These are phyloP conservation scores for Atethmia centrago DNA, from an alignment of 2,888 invertebrate species.

Conservation along the genomic window DNA sequence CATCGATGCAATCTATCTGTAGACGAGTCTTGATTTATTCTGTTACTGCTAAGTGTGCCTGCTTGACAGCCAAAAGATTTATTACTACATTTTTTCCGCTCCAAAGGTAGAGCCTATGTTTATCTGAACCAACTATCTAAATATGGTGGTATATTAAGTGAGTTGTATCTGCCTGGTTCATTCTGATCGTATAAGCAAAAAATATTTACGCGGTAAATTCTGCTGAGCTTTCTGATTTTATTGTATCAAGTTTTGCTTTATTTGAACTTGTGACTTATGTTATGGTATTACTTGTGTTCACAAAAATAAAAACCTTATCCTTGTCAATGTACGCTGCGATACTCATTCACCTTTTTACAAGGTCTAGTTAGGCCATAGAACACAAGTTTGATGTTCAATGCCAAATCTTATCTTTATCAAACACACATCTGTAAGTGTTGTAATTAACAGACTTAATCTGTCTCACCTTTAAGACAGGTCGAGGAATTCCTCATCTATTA, in stretches of 20 bases:
- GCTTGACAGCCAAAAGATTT: conserved; percentile 84
- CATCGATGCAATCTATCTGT: conserved; percentile 77
- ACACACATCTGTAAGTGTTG: neutral
- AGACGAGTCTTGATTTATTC: conserved; percentile 81
- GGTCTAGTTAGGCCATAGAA: too few species aligned
- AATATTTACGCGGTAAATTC: conserved; percentile 21
- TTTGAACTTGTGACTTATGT: neutral
- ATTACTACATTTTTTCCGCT: conserved; percentile 79
- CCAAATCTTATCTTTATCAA: neutral
- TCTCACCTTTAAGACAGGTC: neutral
- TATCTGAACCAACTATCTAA: conserved; percentile 69
- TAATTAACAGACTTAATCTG: neutral
- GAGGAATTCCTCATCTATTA: too few species aligned
- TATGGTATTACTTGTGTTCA: neutral
- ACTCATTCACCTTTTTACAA: too few species aligned
- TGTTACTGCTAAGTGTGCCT: conserved; percentile 78
- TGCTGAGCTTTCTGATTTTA: conserved; percentile 9
- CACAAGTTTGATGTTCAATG: neutral
- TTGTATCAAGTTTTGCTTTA: conserved; percentile 1
- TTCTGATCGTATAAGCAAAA: conserved; percentile 41
- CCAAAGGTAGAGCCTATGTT: conserved; percentile 74
- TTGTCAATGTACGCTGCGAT: too few species aligned
- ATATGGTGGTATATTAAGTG: conserved; percentile 64
- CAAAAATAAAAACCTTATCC: neutral
- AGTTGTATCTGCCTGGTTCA: conserved; percentile 51